Percentiles rank a stretch among this genome's conserved stretches.
Conservation (phyloP, 2,888 invertebrate species). For the Heliconius sara region DNA sequence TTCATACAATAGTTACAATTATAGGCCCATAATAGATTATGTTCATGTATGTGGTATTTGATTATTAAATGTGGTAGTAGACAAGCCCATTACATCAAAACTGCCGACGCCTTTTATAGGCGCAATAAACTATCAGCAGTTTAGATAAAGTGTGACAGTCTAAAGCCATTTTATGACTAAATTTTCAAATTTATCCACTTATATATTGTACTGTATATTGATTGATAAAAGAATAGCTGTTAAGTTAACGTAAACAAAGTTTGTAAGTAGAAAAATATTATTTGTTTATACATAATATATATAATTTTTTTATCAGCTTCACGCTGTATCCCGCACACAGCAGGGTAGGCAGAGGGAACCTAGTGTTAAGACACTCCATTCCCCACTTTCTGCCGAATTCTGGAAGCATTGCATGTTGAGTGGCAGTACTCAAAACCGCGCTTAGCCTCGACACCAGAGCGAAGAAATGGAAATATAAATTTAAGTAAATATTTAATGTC, state of each 20-base stretch:
- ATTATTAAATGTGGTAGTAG: constrained; percentile 6
- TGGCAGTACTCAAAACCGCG: too few species aligned
- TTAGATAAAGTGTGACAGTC: constrained; percentile 50
- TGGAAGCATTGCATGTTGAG: too few species aligned
- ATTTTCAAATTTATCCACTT: constrained; percentile 39
- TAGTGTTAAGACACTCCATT: too few species aligned
- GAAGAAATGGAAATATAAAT: too few species aligned
- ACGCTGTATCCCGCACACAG: too few species aligned
- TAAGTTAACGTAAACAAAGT: neutral
- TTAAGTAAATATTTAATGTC: too few species aligned
- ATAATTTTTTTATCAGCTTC: too few species aligned
- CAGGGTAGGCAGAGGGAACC: too few species aligned
- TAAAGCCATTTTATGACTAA: constrained; percentile 49
- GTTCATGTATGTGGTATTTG: neutral
- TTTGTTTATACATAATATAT: neutral
- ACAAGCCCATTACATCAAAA: constrained; percentile 10
- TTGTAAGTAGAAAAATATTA: neutral
- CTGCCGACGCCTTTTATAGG: constrained; percentile 48
- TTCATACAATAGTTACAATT: neutral
- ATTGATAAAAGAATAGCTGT: constrained; percentile 19
- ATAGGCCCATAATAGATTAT: constrained; percentile 19
- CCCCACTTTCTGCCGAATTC: too few species aligned
- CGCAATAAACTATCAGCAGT: constrained; percentile 46
- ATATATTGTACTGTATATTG: neutral
- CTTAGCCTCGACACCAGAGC: too few species aligned